Conservation (phyloP, 2,888 invertebrate genomes). For the Coremacera marginata region DNA sequence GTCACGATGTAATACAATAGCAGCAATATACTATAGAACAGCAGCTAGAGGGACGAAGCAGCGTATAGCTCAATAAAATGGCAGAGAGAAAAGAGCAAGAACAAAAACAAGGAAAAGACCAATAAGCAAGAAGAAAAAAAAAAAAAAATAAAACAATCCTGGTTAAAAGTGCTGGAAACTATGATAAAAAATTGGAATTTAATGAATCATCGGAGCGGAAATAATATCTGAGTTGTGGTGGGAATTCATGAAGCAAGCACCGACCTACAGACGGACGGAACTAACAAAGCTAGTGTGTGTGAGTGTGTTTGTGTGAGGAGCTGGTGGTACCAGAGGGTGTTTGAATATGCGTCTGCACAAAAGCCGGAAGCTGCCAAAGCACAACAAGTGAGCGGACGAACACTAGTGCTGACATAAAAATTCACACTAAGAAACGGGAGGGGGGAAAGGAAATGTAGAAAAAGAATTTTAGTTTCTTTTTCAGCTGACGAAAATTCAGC, state of each 20-base stretch:
- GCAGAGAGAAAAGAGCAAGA: background rate
- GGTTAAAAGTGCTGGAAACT: conserved; percentile 39
- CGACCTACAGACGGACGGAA: too few species aligned
- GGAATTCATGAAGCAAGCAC: background rate
- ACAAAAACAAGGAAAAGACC: background rate
- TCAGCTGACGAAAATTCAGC: background rate
- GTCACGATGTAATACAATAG: background rate
- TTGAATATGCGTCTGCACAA: background rate
- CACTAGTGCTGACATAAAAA: background rate
- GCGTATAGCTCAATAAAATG: background rate
- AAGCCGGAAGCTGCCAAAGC: background rate
- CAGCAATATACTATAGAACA: background rate
- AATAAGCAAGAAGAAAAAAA: too few species aligned
- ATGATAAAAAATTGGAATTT: conserved; percentile 45
- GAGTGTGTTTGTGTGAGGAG: background rate
- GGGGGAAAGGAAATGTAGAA: background rate
- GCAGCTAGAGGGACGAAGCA: background rate
- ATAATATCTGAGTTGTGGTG: conserved; percentile 20
- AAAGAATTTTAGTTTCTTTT: background rate
- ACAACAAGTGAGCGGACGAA: background rate
- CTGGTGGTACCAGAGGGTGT: background rate
- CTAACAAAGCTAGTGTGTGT: background rate
- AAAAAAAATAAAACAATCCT: conserved; percentile 3
- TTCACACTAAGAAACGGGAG: background rate
- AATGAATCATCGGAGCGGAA: conserved; percentile 43